phyloP scores from a whole-genome alignment of 2,888 invertebrate genomes.

The Mimachlamys varia region DNA sequence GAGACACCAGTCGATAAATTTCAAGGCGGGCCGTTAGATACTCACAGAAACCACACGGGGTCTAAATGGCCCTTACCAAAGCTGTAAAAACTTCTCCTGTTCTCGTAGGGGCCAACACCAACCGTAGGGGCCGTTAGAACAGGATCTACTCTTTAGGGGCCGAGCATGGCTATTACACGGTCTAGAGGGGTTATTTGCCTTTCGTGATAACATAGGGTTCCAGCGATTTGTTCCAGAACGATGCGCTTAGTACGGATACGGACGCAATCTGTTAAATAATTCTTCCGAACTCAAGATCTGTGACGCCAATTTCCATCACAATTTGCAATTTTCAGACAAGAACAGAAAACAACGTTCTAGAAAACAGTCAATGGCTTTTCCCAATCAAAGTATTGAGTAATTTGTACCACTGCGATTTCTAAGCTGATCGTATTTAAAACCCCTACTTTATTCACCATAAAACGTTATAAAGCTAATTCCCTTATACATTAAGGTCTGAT shows the following conservation, averaged over 20 bases:
- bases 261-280: constrained; percentile 23
- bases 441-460: background rate
- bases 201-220: constrained; percentile 32
- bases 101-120: background rate
- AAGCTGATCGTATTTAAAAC: background rate
- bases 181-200: background rate
- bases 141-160: constrained; percentile 2
- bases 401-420: background rate
- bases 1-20: background rate
- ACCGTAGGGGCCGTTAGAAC: background rate
- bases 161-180: background rate
- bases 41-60: background rate
- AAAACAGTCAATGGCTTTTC: background rate
- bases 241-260: background rate
- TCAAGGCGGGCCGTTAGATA: background rate
- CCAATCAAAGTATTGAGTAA: background rate
- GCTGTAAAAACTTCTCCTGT: background rate
- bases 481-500: no score
- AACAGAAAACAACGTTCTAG: background rate
- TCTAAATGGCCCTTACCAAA: background rate
- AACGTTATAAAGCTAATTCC: no score
- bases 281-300: background rate
- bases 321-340: constrained; percentile 18
- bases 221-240: background rate
- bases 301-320: constrained; percentile 23